Base-by-base conservation (phyloP, 2,888 invertebrate species). In the Cheiracanthium punctorium region DNA sequence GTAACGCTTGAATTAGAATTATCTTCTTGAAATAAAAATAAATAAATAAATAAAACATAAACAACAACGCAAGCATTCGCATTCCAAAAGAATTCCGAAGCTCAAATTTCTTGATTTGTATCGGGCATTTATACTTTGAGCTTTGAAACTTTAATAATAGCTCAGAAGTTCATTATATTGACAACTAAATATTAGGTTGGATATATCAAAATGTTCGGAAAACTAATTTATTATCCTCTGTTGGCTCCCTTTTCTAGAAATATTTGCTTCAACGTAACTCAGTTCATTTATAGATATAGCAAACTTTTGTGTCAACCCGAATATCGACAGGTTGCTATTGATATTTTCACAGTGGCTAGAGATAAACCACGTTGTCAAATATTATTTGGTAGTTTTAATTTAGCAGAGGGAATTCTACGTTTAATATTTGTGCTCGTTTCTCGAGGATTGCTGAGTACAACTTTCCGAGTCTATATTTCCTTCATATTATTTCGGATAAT, bases 221-320 rank as follows among this genome's bases (percentile, higher is more conserved):
- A 58, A 58, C 58, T 58, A 58, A 58, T 58, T 58, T 58, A 58
- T 58, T 58, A 58, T 58, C 58, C 1, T 58, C 58, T 58, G 58
- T 24, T 24, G 20, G 24, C 58, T 58, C 58, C 58, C 58, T 24
- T 58, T 20, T 7, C 58, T 4, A 24, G 58, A 58, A 58, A 58
- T 24, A 58, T 58, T 58, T 58, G 24, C 58, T 24, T 20, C 58
- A 24, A 24, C 24, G 58, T 24, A 24, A 20, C 20, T 58, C 58
- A 8, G 58, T 24, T 58, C 58, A 58, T 58, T 58, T 58, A 58
- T 58, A 24, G 58, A 58, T 58, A 24, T 58, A 58, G 58, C 20
- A 58, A 58, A 58, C 58, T 58, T 58, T 58, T 24, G 58, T 58
- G 58, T 58, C 58, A 58, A 58, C 58, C 58, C 24, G 5, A 12